Evolutionary conservation across 1,140 invertebrate species (phyloP).

Genomic region (Psix sp.): DNA sequence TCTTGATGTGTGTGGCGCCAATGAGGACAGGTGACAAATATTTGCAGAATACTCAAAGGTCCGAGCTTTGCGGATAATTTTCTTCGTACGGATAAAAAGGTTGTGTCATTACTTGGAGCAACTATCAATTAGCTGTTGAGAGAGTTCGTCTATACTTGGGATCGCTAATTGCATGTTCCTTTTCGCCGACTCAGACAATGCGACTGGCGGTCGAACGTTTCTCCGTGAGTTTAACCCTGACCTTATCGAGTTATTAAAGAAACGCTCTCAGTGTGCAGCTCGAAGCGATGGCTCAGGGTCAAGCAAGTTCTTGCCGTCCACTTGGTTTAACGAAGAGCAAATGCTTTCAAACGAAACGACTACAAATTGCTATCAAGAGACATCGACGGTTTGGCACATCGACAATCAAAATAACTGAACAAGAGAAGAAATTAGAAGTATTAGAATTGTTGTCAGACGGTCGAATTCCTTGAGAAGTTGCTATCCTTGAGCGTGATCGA

Average conservation of each 20-base stretch:
- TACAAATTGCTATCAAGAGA: too few relatives aligned
- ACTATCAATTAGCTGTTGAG: conserved; percentile 19
- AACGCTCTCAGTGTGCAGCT: conserved; percentile 50
- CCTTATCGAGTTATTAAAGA: conserved; percentile 62
- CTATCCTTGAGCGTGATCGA: conserved; percentile 57
- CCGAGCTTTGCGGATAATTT: not conserved
- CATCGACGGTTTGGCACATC: too few relatives aligned
- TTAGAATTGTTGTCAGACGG: conserved; percentile 7
- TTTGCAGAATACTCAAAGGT: not conserved
- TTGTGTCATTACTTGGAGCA: conserved; percentile 12
- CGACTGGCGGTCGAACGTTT: conserved; percentile 25
- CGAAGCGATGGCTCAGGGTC: conserved; percentile 65
- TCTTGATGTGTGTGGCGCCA: too few relatives aligned
- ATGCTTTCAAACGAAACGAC: too few relatives aligned
- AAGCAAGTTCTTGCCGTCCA: conserved; percentile 56
- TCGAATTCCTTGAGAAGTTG: not conserved
- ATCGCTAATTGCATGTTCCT: conserved; percentile 39
- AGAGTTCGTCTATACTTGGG: not conserved
- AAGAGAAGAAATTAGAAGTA: conserved; percentile 29
- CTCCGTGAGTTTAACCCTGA: conserved; percentile 59
- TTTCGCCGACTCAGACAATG: conserved; percentile 27
- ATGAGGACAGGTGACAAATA: too few relatives aligned
- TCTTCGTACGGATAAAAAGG: too few relatives aligned
- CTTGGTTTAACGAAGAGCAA: conserved; percentile 13
- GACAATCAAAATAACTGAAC: conserved; percentile 1